These are phyloP conservation scores for Drosophila bipectinata DNA, from an alignment of 1,140 invertebrate genomes.

Conservation along the genomic window DNA sequence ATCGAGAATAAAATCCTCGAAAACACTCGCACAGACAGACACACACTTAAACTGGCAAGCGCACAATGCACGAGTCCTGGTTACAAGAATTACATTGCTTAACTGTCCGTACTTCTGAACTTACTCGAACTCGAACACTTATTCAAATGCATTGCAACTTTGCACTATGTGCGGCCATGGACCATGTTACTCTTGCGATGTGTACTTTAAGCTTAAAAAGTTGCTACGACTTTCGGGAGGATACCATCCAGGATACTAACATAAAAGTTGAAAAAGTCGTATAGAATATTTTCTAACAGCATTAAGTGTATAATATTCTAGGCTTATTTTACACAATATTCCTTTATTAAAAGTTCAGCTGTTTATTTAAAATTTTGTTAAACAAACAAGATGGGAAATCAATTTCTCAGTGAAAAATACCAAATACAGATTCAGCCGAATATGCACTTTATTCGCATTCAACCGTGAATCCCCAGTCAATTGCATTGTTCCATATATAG, in stretches of 20 bases:
- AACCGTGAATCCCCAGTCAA: slow-evolving; percentile 20
- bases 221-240: slow-evolving; percentile 23
- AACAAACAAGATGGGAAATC: background rate
- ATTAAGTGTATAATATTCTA: no score
- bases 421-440: background rate
- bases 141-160: slow-evolving; percentile 46
- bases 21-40: slow-evolving; percentile 10
- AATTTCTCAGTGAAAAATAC: background rate
- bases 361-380: background rate
- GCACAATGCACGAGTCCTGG: slow-evolving; percentile 24
- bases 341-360: background rate
- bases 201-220: slow-evolving; percentile 28
- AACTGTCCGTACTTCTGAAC: slow-evolving; percentile 49
- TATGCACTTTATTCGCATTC: slow-evolving; percentile 6
- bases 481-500: slow-evolving; percentile 17
- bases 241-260: slow-evolving; percentile 1
- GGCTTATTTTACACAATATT: background rate
- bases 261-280: no score
- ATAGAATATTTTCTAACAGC: no score
- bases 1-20: slow-evolving; percentile 53
- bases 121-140: slow-evolving; percentile 30
- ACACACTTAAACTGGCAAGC: slow-evolving; percentile 1
- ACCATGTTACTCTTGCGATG: background rate
- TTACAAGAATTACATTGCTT: slow-evolving; percentile 50
- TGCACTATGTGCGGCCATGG: slow-evolving; percentile 2